These are phyloP conservation scores for Chaetodon trifascialis DNA, from an alignment of 2,113 vertebrate species.

Conservation along the genomic window DNA sequence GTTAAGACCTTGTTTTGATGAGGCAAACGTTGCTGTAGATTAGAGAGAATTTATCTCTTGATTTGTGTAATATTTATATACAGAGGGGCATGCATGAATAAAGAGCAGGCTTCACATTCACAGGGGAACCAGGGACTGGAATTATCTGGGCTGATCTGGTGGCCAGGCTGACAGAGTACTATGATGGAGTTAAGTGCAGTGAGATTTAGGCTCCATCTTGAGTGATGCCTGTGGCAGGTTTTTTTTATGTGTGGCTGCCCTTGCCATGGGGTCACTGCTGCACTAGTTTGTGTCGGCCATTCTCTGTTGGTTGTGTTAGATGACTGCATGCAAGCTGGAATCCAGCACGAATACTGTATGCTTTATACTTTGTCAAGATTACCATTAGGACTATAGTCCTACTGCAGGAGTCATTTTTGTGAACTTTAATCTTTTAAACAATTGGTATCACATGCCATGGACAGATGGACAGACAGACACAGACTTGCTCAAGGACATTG, in stretches of 20 bases:
- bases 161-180: constrained; percentile 30
- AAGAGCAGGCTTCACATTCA: constrained; percentile 12
- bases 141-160: constrained; percentile 15
- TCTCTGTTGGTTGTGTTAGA: constrained; percentile 44
- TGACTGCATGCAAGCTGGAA: constrained; percentile 24
- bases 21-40: constrained; percentile 10
- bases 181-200: constrained; percentile 61
- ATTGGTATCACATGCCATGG: constrained; percentile 3
- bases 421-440: not conserved
- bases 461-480: constrained; percentile 5
- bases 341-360: not conserved
- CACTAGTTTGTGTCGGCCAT: constrained; percentile 38
- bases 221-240: constrained; percentile 75
- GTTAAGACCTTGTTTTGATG: constrained; percentile 16
- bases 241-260: constrained; percentile 68
- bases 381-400: no score
- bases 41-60: constrained; percentile 11
- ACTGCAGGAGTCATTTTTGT: not conserved
- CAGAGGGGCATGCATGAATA: constrained; percentile 23
- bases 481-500: constrained; percentile 20
- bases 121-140: constrained; percentile 15
- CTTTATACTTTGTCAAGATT: constrained; percentile 2
- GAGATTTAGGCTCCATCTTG: constrained; percentile 65
- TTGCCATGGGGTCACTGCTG: constrained; percentile 69
- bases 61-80: constrained; percentile 33